Conservation (phyloP, 2,797 vertebrate species). For the Chiroxiphia lanceolata region DNA sequence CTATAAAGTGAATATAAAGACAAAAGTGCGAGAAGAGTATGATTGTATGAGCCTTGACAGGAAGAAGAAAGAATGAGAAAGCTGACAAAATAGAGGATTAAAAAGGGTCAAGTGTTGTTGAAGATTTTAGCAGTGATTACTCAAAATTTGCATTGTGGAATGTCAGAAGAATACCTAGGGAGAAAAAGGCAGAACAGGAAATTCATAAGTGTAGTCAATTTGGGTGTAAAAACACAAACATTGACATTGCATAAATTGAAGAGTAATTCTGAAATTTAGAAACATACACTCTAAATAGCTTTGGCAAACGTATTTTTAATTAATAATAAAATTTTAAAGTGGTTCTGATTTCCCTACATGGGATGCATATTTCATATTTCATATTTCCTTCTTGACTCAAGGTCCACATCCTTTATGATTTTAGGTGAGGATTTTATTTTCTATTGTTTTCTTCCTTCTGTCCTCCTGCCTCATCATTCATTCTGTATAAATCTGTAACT, state of each 20-base stretch:
- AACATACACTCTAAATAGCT: background rate
- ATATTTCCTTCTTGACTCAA: background rate
- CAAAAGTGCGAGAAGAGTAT: background rate
- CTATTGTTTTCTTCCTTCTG: background rate
- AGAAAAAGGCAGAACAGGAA: background rate
- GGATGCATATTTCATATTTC: background rate
- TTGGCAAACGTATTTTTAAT: background rate
- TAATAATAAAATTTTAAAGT: background rate
- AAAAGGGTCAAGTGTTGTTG: background rate
- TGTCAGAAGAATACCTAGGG: background rate
- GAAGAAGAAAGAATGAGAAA: background rate
- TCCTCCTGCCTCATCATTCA: background rate
- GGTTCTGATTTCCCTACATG: background rate
- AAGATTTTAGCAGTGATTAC: background rate
- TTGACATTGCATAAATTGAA: background rate
- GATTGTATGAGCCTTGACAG: background rate
- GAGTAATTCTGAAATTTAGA: background rate
- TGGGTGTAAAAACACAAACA: rapidly evolving
- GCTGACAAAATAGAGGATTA: background rate
- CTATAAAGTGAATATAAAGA: background rate
- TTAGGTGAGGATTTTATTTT: background rate
- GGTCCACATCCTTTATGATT: background rate
- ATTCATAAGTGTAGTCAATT: background rate
- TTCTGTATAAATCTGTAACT: background rate
- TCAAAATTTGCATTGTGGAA: background rate